These are phyloP conservation scores for Decapterus maruadsi DNA, from an alignment of 2,797 vertebrate species.

Conservation along the genomic window DNA sequence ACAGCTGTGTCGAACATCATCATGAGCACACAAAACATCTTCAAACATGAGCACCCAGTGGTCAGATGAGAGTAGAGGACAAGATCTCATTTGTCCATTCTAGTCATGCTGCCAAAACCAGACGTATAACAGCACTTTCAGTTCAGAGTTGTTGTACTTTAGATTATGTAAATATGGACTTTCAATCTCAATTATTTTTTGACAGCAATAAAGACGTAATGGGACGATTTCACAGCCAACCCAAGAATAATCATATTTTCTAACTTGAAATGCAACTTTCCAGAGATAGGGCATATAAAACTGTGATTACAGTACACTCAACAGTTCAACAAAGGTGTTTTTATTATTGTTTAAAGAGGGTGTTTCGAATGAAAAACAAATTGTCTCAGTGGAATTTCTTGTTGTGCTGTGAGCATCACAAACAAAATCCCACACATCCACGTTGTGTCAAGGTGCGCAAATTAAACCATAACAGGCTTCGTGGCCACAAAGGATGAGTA, in stretches of 20 bases:
- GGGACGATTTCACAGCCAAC: no score
- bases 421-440: background rate
- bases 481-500: background rate
- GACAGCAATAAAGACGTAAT: background rate
- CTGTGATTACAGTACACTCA: conserved; percentile 4
- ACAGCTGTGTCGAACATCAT: conserved; percentile 50
- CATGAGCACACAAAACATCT: conserved; percentile 51
- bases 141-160: background rate
- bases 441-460: background rate
- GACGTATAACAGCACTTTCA: background rate
- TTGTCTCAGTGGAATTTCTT: conserved; percentile 5
- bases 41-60: conserved; percentile 14
- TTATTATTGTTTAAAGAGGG: conserved; percentile 10
- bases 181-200: conserved; percentile 9
- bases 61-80: conserved; percentile 57
- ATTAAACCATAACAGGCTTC: background rate
- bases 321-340: conserved; percentile 3
- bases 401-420: background rate
- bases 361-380: background rate
- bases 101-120: conserved; percentile 8
- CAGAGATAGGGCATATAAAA: background rate
- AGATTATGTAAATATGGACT: conserved; percentile 4
- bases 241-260: background rate
- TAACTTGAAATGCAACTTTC: background rate
- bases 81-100: conserved; percentile 37